Evolutionary conservation across 2,113 vertebrate genomes (phyloP).

Genomic region (Lampris incognitus): DNA sequence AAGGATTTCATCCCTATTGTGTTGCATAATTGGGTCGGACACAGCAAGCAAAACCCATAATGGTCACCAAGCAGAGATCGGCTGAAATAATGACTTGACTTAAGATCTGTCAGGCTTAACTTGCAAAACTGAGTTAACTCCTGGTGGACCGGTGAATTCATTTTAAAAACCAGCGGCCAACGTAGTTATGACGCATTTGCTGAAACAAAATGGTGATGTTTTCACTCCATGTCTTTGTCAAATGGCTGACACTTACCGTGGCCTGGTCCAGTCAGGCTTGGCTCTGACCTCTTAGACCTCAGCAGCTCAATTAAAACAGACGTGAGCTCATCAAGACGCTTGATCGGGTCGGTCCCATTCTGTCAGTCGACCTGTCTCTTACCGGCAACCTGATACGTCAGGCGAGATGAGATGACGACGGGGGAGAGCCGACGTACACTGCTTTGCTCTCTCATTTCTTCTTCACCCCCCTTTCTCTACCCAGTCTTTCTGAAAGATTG

Average conservation of each 20-base stretch:
- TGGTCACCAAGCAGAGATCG: too few species aligned
- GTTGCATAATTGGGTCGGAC: too few species aligned
- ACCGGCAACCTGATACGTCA: conserved; percentile 58
- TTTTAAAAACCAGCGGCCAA: too few species aligned
- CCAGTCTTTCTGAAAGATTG: background rate
- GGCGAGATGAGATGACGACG: conserved; percentile 66
- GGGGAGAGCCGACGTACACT: conserved; percentile 1
- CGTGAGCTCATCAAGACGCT: conserved; percentile 52
- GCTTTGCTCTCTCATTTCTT: background rate
- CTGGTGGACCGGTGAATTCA: too few species aligned
- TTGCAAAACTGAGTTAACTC: too few species aligned
- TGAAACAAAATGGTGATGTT: background rate
- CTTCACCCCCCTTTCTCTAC: background rate
- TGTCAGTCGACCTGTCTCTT: conserved; percentile 61
- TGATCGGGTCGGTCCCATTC: conserved; percentile 68
- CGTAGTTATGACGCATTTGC: too few species aligned
- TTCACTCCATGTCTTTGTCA: background rate
- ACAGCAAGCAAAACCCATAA: too few species aligned
- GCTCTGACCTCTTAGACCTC: conserved; percentile 28
- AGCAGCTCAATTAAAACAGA: conserved; percentile 61
- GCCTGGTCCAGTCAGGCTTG: background rate
- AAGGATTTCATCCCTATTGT: too few species aligned
- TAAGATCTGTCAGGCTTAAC: too few species aligned
- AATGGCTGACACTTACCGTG: background rate
- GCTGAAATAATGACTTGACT: too few species aligned